Conservation (phyloP, 2,888 invertebrate genomes). For the Harmothoe impar region DNA sequence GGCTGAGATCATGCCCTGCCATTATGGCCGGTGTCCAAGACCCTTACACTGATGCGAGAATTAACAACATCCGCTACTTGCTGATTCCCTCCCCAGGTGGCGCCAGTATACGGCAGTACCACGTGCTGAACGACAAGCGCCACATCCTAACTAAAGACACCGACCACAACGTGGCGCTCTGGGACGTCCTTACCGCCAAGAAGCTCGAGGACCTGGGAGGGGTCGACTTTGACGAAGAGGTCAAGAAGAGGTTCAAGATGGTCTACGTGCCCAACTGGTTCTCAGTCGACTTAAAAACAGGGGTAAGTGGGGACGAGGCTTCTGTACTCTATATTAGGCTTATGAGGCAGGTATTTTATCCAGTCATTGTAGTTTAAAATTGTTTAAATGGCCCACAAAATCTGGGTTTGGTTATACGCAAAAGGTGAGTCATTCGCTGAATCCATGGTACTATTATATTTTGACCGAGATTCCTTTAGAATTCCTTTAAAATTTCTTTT, state of each 20-base stretch:
- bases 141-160: constrained; percentile 98
- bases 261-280: constrained; percentile 99
- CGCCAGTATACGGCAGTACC: constrained; percentile 95
- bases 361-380: too few species aligned
- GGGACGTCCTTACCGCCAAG: constrained; percentile 93
- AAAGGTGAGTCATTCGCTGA: too few species aligned
- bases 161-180: constrained; percentile 93
- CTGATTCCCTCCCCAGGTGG: constrained; percentile 88
- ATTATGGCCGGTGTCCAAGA: too few species aligned
- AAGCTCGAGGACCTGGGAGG: constrained; percentile 95
- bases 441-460: neutral
- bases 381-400: too few species aligned
- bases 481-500: too few species aligned
- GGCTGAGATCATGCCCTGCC: too few species aligned
- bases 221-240: constrained; percentile 95
- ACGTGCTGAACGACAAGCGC: constrained; percentile 96
- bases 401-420: too few species aligned
- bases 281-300: constrained; percentile 98
- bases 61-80: too few species aligned
- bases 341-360: too few species aligned
- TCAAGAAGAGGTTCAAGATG: constrained; percentile 94
- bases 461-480: too few species aligned
- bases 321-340: too few species aligned
- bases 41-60: too few species aligned
- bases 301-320: constrained; percentile 87